phyloP scores from a whole-genome alignment of 2,797 vertebrate species.

The Rhinella marina region DNA sequence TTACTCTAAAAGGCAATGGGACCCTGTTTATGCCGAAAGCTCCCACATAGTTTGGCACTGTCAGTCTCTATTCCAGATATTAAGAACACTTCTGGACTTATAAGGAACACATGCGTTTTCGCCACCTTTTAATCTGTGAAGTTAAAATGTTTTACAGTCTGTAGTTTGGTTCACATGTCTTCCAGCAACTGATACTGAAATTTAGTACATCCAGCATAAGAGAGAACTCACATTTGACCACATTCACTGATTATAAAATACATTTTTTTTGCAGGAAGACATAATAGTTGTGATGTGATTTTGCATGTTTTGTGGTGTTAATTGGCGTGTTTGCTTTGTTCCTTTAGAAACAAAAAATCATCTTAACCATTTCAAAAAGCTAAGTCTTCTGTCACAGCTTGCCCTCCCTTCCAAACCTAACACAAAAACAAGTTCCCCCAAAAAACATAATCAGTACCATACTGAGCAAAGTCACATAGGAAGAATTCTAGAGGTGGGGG shows the following conservation, averaged over 20 bases:
- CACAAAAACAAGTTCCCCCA: constrained; percentile 69
- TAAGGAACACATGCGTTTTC: constrained; percentile 28
- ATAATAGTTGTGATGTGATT: constrained; percentile 27
- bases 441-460: constrained; percentile 69
- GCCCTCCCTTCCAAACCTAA: constrained; percentile 81
- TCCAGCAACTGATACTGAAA: constrained; percentile 16
- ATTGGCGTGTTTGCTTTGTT: constrained; percentile 71
- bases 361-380: constrained; percentile 76
- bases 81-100: constrained; percentile 1
- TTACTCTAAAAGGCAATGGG: neutral
- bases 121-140: constrained; percentile 10
- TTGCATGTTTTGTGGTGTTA: constrained; percentile 57
- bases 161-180: constrained; percentile 34
- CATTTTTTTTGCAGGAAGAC: constrained; percentile 45
- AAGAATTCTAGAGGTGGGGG: constrained; percentile 66
- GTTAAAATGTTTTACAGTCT: constrained; percentile 19
- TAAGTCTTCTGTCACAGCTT: constrained; percentile 87
- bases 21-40: neutral
- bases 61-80: neutral
- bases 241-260: neutral
- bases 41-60: neutral
- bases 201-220: neutral
- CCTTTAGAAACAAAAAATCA: constrained; percentile 79
- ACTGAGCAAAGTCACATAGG: constrained; percentile 64
- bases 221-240: neutral